Evolutionary conservation across 53 echinoderm and acorn worm species (phyloP).

Genomic region (Holothuria scabra): DNA sequence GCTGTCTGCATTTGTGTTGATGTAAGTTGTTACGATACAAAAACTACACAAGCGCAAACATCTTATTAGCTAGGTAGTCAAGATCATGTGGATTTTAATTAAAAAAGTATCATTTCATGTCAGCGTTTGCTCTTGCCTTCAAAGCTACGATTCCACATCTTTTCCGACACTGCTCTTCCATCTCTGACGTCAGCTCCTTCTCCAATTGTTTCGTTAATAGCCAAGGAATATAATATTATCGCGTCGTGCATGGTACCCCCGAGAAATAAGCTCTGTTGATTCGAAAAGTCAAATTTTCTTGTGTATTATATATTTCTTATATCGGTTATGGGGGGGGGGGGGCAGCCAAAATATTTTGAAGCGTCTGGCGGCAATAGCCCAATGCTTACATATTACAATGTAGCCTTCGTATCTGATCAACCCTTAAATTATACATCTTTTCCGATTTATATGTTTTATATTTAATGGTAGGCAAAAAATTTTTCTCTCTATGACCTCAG

Average conservation of each 20-base stretch:
- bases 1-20: no score
- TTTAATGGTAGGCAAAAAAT: no score
- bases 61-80: neutral
- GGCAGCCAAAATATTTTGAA: no score
- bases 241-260: slow-evolving; percentile 71
- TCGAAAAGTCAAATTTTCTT: neutral
- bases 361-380: no score
- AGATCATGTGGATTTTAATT: neutral
- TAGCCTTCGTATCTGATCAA: no score
- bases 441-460: no score
- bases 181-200: slow-evolving; percentile 63
- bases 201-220: slow-evolving; percentile 69
- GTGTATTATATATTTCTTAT: no score
- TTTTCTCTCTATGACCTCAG: no score
- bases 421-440: no score
- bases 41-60: neutral
- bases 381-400: no score
- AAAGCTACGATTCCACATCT: slow-evolving; percentile 80
- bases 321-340: no score
- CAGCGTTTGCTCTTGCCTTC: slow-evolving; percentile 36
- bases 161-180: slow-evolving; percentile 52
- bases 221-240: slow-evolving; percentile 67
- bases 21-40: neutral
- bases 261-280: slow-evolving; percentile 37
- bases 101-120: neutral